Evolutionary conservation across 1,140 invertebrate species (phyloP).

Genomic region (Drosophila guanche): DNA sequence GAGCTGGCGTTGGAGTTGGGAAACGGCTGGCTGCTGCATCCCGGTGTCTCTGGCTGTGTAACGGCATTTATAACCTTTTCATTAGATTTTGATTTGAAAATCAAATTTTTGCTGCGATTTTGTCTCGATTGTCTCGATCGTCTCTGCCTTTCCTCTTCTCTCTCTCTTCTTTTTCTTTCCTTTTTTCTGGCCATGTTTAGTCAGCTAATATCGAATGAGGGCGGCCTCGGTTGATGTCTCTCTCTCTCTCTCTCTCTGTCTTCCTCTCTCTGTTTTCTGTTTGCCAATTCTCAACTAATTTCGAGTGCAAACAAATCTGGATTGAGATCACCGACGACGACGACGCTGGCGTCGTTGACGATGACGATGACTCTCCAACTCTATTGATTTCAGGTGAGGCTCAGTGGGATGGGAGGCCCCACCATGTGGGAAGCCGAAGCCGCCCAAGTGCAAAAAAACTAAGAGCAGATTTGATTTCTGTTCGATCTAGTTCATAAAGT

Average conservation of each 20-base stretch:
- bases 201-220: constrained; percentile 56
- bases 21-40: no score
- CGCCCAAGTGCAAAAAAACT: constrained; percentile 22
- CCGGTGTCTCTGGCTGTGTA: constrained; percentile 40
- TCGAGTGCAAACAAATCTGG: constrained; percentile 58
- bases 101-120: constrained; percentile 58
- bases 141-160: constrained; percentile 6
- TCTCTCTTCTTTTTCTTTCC: constrained; percentile 10
- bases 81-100: constrained; percentile 77
- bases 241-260: not conserved
- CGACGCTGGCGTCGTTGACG: not conserved
- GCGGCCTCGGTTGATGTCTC: constrained; percentile 24
- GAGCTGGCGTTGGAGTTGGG: no score
- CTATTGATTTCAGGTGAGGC: constrained; percentile 11
- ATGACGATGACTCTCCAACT: constrained; percentile 34
- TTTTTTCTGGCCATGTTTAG: constrained; percentile 55
- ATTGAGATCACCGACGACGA: constrained; percentile 48
- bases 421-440: constrained; percentile 32
- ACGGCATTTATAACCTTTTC: constrained; percentile 77
- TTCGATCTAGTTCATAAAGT: constrained; percentile 18
- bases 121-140: constrained; percentile 25
- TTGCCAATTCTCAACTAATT: constrained; percentile 54
- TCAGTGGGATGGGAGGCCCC: not conserved
- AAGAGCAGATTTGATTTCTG: constrained; percentile 35
- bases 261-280: constrained; percentile 38